Conservation (phyloP, 2,888 invertebrate genomes). For the Creontiades dilutus region DNA sequence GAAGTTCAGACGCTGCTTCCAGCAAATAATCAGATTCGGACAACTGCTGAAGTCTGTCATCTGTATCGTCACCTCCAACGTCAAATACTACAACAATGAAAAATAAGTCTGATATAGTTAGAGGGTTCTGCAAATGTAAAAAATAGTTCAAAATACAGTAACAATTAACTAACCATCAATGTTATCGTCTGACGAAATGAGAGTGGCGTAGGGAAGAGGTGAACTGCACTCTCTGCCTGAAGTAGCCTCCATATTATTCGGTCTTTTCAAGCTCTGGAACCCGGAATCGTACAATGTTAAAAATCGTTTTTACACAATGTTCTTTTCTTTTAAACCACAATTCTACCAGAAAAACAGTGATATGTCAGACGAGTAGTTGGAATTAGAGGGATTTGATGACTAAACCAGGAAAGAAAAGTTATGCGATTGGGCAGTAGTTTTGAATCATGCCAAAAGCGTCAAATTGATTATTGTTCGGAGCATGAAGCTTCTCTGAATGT, state of each 20-base stretch:
- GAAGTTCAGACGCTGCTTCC: constrained; percentile 63
- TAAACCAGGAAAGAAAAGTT: not conserved
- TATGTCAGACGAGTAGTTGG: not conserved
- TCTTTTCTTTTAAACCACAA: not conserved
- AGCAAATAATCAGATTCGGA: constrained; percentile 61
- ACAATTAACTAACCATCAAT: constrained; percentile 35
- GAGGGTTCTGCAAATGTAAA: not conserved
- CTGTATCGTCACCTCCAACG: constrained; percentile 57
- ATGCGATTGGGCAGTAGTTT: not conserved
- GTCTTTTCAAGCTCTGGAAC: constrained; percentile 9
- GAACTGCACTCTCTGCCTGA: constrained; percentile 56
- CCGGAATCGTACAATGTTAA: not conserved
- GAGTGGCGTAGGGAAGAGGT: constrained; percentile 48
- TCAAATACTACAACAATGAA: constrained; percentile 53
- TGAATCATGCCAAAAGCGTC: not conserved
- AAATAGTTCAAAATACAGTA: not conserved
- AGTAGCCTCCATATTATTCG: constrained; percentile 42
- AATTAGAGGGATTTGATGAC: not conserved
- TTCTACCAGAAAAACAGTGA: not conserved
- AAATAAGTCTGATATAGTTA: not conserved
- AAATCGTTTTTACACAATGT: not conserved
- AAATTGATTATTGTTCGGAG: too few relatives aligned
- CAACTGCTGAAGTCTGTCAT: constrained; percentile 58
- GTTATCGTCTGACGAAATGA: constrained; percentile 53
- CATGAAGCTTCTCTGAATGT: too few relatives aligned